Evolutionary conservation across 92 coral and sea anemone genomes (phyloP).

Genomic region (Palythoa heliodiscus): DNA sequence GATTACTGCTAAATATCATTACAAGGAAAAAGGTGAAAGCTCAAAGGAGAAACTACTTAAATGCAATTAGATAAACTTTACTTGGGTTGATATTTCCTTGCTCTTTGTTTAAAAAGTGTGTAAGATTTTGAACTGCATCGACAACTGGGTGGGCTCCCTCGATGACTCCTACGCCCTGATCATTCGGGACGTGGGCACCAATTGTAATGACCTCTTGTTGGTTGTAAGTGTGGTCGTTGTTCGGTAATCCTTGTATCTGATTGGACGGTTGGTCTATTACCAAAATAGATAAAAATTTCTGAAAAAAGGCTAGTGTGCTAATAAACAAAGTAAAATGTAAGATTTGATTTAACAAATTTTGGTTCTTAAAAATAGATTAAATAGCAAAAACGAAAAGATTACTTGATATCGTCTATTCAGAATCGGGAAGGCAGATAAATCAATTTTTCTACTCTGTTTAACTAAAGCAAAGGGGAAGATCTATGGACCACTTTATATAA

Average conservation of each 20-base stretch:
- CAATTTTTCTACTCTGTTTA: too few relatives aligned
- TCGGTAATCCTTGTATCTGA: constrained; percentile 31
- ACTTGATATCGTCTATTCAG: too few relatives aligned
- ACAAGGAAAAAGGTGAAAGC: not conserved
- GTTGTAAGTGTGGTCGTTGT: constrained; percentile 29
- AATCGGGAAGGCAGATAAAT: too few relatives aligned
- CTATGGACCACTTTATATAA: too few relatives aligned
- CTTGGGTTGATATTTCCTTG: constrained; percentile 18
- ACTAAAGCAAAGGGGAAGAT: too few relatives aligned
- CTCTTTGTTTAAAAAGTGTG: constrained; percentile 37
- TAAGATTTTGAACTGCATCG: constrained; percentile 26
- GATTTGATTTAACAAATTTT: too few relatives aligned
- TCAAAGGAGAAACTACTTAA: not conserved
- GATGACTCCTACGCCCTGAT: not conserved
- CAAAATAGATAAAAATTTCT: not conserved
- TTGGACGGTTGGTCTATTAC: constrained; percentile 14
- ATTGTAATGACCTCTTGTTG: not conserved
- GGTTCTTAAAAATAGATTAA: too few relatives aligned
- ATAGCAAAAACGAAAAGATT: too few relatives aligned
- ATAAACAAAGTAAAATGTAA: not conserved
- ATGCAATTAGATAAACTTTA: not conserved
- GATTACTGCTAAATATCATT: too few relatives aligned
- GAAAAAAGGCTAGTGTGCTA: too few relatives aligned
- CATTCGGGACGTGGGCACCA: constrained; percentile 42
- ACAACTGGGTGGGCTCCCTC: constrained; percentile 20